Base-by-base conservation (phyloP, 2,888 invertebrate species). In the Eupithecia insigniata region DNA sequence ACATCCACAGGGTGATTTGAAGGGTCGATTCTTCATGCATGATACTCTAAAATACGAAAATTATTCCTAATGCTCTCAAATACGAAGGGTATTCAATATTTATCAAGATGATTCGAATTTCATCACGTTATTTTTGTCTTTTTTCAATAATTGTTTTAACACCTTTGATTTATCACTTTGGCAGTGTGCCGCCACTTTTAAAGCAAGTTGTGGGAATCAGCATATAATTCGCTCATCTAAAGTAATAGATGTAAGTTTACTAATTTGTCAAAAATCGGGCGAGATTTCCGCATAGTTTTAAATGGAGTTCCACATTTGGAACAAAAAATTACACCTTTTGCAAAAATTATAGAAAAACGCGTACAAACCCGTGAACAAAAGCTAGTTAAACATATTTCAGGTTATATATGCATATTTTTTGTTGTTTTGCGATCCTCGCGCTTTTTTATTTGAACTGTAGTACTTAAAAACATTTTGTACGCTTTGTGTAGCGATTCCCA, bases 401-500 rank as follows among this genome's bases (percentile, higher is more conserved):
- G 18, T 43, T 8, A 43, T 43, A 0, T 18, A 43, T n/a, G 43
- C 43, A 55, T 26, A 55, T 55, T 55, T 55, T 26, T 4, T 55
- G 7, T 26, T 55, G 26, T 26, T n/a, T 55, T 26, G 26, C 10
- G 10, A 26, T 26, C 55, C 55, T 55, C 22, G 26, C 12, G 26
- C 26, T 26, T 26, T 26, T 26, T 55, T 14, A 14, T 22, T 55
- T 26, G 26, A 55, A 55, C 55, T 55, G 55, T 55, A 55, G 26
- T 55, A 5, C 26, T 51, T 26, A 26, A 26, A 55, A 26, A 62
- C 69, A 51, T 72, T 69, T 67, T 51, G 22, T 65, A 64, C 64
- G 66, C 61, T 72, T 72, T 55, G 36, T 64, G 74, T 69, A 62
- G 60, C 51, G 26, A 71, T 69, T 69, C 30, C 32, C 60, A 60